Evolutionary conservation across 2,888 invertebrate genomes (phyloP).

Genomic region (Eutolmus rufibarbis): DNA sequence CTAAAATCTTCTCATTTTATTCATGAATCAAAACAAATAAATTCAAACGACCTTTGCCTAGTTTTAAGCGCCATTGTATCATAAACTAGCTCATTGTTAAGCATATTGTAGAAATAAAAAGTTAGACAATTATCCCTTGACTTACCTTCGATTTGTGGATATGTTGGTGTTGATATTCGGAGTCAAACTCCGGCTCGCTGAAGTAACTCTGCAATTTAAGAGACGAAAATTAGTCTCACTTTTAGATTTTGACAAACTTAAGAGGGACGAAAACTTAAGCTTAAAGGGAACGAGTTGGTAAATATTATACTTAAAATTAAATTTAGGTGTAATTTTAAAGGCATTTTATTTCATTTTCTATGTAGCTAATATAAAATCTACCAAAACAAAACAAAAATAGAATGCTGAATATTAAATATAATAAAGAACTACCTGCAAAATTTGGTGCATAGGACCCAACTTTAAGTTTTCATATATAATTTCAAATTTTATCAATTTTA

Average conservation of each 20-base stretch:
- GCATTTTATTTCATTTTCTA: too few species aligned
- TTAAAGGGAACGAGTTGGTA: too few species aligned
- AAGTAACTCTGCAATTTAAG: constrained; percentile 75
- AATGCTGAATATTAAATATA: too few species aligned
- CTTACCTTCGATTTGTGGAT: constrained; percentile 92
- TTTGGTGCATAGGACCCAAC: too few species aligned
- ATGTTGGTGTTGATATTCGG: constrained; percentile 92
- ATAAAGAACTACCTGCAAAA: too few species aligned
- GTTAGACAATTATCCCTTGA: constrained; percentile 44
- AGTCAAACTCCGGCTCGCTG: constrained; percentile 93
- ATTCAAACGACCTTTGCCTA: neutral
- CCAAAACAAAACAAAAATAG: too few species aligned
- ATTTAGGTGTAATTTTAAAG: too few species aligned
- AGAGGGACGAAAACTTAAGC: neutral
- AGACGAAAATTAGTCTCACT: constrained; percentile 6
- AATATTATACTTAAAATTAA: too few species aligned
- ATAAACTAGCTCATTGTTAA: neutral
- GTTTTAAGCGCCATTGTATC: constrained; percentile 19
- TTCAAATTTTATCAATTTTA: too few species aligned
- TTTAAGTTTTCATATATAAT: too few species aligned
- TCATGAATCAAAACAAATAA: neutral
- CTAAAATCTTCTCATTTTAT: neutral
- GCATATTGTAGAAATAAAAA: neutral
- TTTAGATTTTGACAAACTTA: neutral
- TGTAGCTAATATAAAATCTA: too few species aligned